Conservation (phyloP, 2,797 vertebrate species). For the Sebastes steindachneri region DNA sequence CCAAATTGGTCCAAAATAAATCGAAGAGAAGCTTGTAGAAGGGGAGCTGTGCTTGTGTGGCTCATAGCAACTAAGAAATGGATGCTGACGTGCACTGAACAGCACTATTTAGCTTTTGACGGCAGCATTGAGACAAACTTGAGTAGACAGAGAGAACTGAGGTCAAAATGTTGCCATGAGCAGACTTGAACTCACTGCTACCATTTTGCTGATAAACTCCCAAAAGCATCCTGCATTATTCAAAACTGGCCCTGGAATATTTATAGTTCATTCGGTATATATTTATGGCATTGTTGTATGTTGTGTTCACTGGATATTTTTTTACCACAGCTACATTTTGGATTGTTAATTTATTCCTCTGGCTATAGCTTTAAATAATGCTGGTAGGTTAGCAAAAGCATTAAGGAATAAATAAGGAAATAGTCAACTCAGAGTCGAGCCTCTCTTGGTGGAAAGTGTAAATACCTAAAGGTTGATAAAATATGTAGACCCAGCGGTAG, state of each 20-base stretch:
- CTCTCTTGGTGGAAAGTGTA: neutral
- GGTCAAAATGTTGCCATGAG: neutral
- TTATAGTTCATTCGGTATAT: neutral
- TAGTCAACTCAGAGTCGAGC: neutral
- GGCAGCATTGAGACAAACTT: neutral
- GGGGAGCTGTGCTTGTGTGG: neutral
- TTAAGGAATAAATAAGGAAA: neutral
- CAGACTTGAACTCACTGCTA: neutral
- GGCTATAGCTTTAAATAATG: neutral
- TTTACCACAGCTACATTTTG: neutral
- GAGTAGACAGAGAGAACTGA: neutral
- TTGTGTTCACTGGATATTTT: neutral
- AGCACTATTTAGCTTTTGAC: neutral
- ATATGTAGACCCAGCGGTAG: neutral
- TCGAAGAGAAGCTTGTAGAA: neutral
- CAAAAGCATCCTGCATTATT: constrained; percentile 8
- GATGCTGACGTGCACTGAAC: neutral
- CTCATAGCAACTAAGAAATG: neutral
- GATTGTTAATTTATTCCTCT: neutral
- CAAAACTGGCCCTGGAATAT: neutral
- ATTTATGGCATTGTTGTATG: neutral
- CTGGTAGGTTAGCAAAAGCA: neutral
- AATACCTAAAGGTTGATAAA: constrained; percentile 8
- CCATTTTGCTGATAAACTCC: constrained; percentile 12
- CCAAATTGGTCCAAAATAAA: neutral